A percentile compares a stretch with the other conserved stretches of the same genome.
These are phyloP conservation scores for Plodia interpunctella DNA, from an alignment of 1,140 invertebrate genomes.

Conservation along the genomic window DNA sequence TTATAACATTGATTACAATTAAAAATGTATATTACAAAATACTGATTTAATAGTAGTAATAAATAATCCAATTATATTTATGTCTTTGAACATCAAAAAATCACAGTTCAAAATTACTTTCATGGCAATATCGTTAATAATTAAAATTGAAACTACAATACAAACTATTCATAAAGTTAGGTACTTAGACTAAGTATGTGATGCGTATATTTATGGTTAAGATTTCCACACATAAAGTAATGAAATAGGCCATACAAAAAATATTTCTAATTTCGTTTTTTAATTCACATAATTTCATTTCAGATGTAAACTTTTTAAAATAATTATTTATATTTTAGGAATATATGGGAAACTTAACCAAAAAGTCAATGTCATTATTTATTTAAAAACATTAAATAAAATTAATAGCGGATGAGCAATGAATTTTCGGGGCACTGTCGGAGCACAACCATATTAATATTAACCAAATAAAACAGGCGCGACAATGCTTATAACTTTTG, in stretches of 20 bases:
- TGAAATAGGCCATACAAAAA: too few relatives aligned
- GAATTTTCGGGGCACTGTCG: background rate
- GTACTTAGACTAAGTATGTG: slow-evolving; percentile 56
- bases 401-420: background rate
- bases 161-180: slow-evolving; percentile 37
- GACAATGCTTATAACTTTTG: background rate
- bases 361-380: background rate
- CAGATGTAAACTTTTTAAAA: too few relatives aligned
- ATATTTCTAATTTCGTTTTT: too few relatives aligned
- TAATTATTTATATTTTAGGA: background rate
- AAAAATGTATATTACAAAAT: slow-evolving; percentile 17
- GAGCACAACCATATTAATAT: background rate
- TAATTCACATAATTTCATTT: too few relatives aligned
- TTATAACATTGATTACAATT: background rate
- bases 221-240: background rate
- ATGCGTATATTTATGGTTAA: slow-evolving; percentile 14
- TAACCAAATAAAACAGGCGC: background rate
- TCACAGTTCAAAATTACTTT: slow-evolving; percentile 73
- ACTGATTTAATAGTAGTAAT: slow-evolving; percentile 40
- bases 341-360: background rate
- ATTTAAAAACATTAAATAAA: slow-evolving; percentile 8
- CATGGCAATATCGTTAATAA: slow-evolving; percentile 59
- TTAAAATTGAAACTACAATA: slow-evolving; percentile 40
- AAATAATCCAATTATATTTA: slow-evolving; percentile 35
- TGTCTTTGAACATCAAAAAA: slow-evolving; percentile 68